Percentiles rank a stretch among this genome's conserved stretches.
These are phyloP conservation scores for Onychorhynchus coronatus DNA, from an alignment of 2,113 vertebrate species.

Conservation along the genomic window DNA sequence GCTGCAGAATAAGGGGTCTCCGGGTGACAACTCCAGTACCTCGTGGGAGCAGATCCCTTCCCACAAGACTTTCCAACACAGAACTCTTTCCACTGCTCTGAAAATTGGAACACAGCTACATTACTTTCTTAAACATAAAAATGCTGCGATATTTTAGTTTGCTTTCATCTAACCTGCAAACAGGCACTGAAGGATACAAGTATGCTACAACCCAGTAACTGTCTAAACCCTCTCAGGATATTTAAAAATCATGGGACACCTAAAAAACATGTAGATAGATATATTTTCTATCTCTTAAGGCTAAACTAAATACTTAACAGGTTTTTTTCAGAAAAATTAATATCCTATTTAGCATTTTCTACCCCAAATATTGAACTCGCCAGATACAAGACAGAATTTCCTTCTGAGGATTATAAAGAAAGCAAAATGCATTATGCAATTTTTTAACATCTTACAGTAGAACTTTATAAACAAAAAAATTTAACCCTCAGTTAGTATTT, in stretches of 20 bases:
- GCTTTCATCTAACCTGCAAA: not conserved
- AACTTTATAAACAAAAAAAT: not conserved
- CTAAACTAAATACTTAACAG: not conserved
- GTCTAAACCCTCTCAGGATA: not conserved
- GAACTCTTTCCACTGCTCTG: constrained; percentile 99
- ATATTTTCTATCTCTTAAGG: not conserved
- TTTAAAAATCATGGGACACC: not conserved
- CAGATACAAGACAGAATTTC: not conserved
- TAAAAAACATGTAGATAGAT: not conserved
- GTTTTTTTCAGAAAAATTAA: not conserved
- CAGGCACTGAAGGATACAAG: not conserved
- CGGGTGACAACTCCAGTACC: constrained; percentile 97
- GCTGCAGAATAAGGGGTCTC: constrained; percentile 93
- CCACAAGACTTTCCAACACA: constrained; percentile 95
- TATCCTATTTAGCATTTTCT: not conserved
- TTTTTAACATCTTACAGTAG: not conserved
- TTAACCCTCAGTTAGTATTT: not conserved
- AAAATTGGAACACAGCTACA: constrained; percentile 52
- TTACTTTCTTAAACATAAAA: constrained; percentile 17
- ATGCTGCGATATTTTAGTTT: not conserved
- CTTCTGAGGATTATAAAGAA: too few relatives aligned
- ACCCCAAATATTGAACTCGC: not conserved
- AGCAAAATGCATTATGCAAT: not conserved
- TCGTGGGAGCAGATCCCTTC: constrained; percentile 90
- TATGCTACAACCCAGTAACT: not conserved